Evolutionary conservation across 1,140 invertebrate genomes (phyloP).

Genomic region (Drosophila tani): DNA sequence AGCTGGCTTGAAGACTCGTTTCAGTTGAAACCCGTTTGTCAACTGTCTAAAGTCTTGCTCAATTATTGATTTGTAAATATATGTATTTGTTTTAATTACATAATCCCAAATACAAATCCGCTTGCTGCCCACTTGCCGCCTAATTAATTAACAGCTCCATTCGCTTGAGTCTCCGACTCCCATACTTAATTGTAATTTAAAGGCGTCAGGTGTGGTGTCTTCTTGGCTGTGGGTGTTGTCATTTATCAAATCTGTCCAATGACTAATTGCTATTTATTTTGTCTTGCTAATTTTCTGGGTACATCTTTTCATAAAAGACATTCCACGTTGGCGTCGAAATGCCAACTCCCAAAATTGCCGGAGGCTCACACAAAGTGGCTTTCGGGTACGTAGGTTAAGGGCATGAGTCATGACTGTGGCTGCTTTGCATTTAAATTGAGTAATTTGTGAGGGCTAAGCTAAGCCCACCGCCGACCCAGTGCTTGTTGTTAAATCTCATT

Average conservation of each 20-base stretch:
- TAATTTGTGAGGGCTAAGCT: constrained; percentile 32
- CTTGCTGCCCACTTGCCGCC: constrained; percentile 29
- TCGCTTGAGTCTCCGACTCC: constrained; percentile 11
- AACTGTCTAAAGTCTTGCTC: constrained; percentile 42
- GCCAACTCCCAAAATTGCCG: constrained; percentile 34
- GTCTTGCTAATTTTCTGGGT: constrained; percentile 29
- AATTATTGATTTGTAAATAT: constrained; percentile 49
- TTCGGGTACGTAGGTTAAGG: constrained; percentile 35
- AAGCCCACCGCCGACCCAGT: constrained; percentile 1
- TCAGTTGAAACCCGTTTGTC: constrained; percentile 42
- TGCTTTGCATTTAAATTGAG: constrained; percentile 52
- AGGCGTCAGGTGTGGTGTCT: constrained; percentile 38
- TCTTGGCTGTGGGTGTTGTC: constrained; percentile 37
- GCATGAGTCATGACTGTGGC: constrained; percentile 41
- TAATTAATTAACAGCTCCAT: constrained; percentile 25
- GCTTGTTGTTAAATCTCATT: constrained; percentile 43
- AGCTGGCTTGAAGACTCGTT: constrained; percentile 23
- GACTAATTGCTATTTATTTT: constrained; percentile 40
- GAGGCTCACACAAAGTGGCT: constrained; percentile 5
- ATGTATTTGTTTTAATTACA: constrained; percentile 52
- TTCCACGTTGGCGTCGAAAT: constrained; percentile 42
- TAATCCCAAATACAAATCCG: constrained; percentile 16
- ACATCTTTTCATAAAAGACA: constrained; percentile 36
- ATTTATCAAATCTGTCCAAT: constrained; percentile 30
- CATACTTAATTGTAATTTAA: constrained; percentile 1